Base-by-base conservation (phyloP, 1,140 invertebrate genomes). In the Pseudomyrmex cubaensis region DNA sequence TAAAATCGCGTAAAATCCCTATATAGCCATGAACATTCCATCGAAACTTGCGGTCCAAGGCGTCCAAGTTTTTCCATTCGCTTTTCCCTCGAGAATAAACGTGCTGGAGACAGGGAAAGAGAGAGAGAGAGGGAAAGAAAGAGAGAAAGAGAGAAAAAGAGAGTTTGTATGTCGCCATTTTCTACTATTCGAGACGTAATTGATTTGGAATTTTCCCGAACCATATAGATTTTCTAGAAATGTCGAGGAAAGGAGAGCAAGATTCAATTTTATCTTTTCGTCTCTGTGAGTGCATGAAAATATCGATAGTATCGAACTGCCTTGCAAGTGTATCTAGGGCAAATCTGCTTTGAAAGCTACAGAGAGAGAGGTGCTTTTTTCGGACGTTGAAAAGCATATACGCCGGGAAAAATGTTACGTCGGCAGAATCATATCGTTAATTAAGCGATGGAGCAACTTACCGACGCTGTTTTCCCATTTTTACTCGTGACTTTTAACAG, bases 391-490 rank as follows among this genome's bases (percentile, higher is more conserved):
- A 70, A 70, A 72, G 20, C 10, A 25, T 22, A 25, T n/a, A 12
- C 54, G 12, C 35, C 35, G 35, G 35, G 35, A 15, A 44, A 78
- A 70, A 56, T 17, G 57, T 70, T 63, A 69, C 46, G 8, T 44
- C 12, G n/a, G 0, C 2, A n/a, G 10, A 66, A 70, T 57, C 5
- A 67, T 85, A 64, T 50, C 5, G 13, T 25, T 57, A 78, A 82
- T 66, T 82, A 67, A 52, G 35, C 61, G 20, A 46, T 82, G 44
- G 35, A 35, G 52, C 25, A 25, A 96, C 98, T 99, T 96, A 99
- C 99, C 95, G 99, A 99, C 88, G 99, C 98, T 90, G 98, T 99
- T 96, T 99, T 99, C 89, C 99, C 99, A 96, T 99, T 99, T 97
- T 99, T 99, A 95, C 98, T 99, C 84, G 99, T 99, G 91, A 99